Evolutionary conservation across 1,140 invertebrate species (phyloP).

Genomic region (Sitobion miscanthi): DNA sequence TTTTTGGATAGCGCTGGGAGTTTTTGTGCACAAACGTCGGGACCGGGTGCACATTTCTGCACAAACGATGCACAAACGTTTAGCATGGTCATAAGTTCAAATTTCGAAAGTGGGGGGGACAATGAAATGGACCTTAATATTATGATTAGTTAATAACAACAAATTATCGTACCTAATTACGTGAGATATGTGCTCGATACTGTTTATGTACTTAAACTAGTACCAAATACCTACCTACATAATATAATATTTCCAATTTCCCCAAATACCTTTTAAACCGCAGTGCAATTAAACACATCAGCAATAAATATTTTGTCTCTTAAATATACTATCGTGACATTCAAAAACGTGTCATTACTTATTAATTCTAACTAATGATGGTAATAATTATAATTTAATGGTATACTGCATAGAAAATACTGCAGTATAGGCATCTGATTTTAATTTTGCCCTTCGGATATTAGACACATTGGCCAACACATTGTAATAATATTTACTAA

Average conservation of each 20-base stretch:
- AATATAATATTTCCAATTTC: not conserved
- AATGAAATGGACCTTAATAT: not conserved
- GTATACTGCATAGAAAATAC: not conserved
- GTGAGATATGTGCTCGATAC: not conserved
- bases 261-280: not conserved
- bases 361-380: not conserved
- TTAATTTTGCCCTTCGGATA: not conserved
- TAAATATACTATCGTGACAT: not conserved
- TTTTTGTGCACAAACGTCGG: too few species aligned
- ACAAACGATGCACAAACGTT: too few species aligned
- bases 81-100: too few species aligned
- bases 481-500: not conserved
- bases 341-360: not conserved
- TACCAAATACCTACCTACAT: too few species aligned
- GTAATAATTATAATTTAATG: not conserved
- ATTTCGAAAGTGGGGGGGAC: too few species aligned
- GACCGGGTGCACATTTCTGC: too few species aligned
- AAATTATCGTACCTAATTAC: not conserved
- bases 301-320: not conserved
- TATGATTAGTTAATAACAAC: not conserved
- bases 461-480: not conserved
- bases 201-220: not conserved
- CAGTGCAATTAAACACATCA: not conserved
- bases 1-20: too few species aligned
- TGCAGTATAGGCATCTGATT: not conserved